These are phyloP conservation scores for Batillaria attramentaria DNA, from an alignment of 1,140 invertebrate genomes.

Conservation along the genomic window DNA sequence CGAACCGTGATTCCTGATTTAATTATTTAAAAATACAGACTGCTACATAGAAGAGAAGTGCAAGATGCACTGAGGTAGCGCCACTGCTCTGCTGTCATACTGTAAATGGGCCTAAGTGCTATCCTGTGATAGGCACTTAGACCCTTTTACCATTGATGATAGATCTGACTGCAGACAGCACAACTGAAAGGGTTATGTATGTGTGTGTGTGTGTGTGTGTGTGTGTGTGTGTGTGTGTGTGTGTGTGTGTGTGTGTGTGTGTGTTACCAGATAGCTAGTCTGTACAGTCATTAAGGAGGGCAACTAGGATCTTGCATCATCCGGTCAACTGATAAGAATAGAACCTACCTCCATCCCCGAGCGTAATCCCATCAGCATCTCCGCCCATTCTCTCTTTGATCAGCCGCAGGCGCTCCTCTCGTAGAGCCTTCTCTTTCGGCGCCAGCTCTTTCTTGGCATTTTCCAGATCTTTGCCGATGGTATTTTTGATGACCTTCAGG, in stretches of 20 bases:
- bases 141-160: too few relatives aligned
- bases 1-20: too few relatives aligned
- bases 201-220: neutral
- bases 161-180: neutral
- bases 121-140: too few relatives aligned
- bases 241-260: conserved; percentile 13
- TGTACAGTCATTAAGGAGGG: too few relatives aligned
- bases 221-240: neutral
- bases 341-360: neutral
- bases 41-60: too few relatives aligned
- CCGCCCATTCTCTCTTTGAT: conserved; percentile 62
- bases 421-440: conserved; percentile 60
- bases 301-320: too few relatives aligned
- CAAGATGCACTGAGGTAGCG: too few relatives aligned
- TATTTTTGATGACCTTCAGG: conserved; percentile 68
- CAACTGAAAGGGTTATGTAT: neutral
- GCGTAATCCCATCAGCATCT: conserved; percentile 28
- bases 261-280: neutral
- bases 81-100: too few relatives aligned
- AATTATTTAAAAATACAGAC: too few relatives aligned
- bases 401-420: conserved; percentile 68
- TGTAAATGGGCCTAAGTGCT: too few relatives aligned
- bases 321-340: too few relatives aligned
- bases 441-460: conserved; percentile 60
- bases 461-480: conserved; percentile 69